These are phyloP conservation scores for Platalea minor DNA, from an alignment of 2,797 vertebrate genomes.

Conservation along the genomic window DNA sequence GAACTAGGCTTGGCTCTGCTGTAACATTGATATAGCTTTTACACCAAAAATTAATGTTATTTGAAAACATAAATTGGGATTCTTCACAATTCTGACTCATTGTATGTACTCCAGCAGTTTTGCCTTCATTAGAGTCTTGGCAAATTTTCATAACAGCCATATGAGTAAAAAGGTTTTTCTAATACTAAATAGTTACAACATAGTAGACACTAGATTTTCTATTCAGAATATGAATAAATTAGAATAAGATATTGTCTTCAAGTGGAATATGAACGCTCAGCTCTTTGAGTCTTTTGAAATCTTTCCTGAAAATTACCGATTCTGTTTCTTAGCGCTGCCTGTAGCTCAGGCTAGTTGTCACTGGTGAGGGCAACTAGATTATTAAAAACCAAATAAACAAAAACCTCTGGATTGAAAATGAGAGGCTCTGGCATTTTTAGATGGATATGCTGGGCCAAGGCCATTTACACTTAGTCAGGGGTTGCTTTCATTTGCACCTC, in stretches of 20 bases:
- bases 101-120: conserved; percentile 28
- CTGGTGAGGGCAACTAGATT: not conserved
- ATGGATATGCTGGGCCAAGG: not conserved
- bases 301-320: not conserved
- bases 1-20: not conserved
- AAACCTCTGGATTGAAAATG: not conserved
- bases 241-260: not conserved
- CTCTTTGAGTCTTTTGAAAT: not conserved
- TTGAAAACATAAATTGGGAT: not conserved
- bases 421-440: not conserved
- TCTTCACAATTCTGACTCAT: not conserved
- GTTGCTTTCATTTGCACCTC: not conserved
- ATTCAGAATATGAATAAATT: not conserved
- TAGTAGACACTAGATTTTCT: not conserved
- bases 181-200: not conserved
- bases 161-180: not conserved
- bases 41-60: not conserved
- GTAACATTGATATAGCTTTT: not conserved
- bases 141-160: not conserved
- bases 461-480: not conserved
- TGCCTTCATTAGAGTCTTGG: conserved; percentile 19
- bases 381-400: not conserved
- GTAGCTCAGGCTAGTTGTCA: not conserved
- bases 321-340: not conserved
- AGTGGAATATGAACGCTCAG: not conserved